phyloP scores from a whole-genome alignment of 1,140 invertebrate species.

The Euura saliciscinereae region DNA sequence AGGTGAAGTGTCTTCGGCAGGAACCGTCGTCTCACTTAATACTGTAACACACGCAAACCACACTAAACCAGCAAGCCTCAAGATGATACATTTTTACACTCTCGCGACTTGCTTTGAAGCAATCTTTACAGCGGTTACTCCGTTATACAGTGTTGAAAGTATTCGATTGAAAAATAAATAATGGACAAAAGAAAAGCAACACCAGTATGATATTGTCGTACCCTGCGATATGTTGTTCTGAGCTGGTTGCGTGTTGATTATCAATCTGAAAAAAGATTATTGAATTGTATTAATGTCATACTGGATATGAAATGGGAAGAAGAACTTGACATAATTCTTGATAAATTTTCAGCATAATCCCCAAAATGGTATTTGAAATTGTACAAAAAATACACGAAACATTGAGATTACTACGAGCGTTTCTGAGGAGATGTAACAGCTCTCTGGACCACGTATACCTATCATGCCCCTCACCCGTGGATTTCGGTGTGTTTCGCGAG shows the following conservation, averaged over 20 bases:
- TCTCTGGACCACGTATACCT: too few relatives aligned
- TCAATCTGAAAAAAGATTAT: constrained; percentile 47
- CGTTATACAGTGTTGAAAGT: neutral
- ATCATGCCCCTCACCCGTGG: too few relatives aligned
- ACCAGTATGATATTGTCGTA: constrained; percentile 29
- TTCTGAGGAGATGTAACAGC: too few relatives aligned
- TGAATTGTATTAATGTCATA: too few relatives aligned
- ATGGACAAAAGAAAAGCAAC: constrained; percentile 23
- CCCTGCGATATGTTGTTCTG: constrained; percentile 56
- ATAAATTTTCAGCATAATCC: too few relatives aligned
- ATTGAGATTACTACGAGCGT: too few relatives aligned
- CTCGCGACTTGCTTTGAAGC: too few relatives aligned
- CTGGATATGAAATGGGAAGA: too few relatives aligned
- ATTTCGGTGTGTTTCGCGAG: too few relatives aligned
- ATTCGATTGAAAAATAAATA: neutral
- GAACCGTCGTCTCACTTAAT: constrained; percentile 38
- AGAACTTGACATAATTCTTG: too few relatives aligned
- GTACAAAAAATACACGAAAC: too few relatives aligned
- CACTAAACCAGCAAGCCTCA: constrained; percentile 21
- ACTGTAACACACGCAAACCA: constrained; percentile 55
- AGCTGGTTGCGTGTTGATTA: constrained; percentile 56
- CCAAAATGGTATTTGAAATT: too few relatives aligned
- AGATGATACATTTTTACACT: neutral
- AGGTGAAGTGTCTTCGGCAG: constrained; percentile 46
- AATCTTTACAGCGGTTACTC: neutral